Base-by-base conservation (phyloP, 2,113 vertebrate species). In the Narcine bancroftii region DNA sequence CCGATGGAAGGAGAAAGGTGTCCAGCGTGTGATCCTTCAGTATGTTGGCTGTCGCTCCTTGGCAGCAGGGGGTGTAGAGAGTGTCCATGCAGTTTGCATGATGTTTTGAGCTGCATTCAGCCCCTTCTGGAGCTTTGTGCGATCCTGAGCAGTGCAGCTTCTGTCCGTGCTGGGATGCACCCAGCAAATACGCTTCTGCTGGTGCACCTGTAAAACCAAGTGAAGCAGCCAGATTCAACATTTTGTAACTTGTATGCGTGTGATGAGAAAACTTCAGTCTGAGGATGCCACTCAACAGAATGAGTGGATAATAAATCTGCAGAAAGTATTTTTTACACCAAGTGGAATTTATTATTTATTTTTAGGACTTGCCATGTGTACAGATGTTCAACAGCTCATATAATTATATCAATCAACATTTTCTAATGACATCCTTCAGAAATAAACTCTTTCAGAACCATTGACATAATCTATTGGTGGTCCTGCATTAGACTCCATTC, bases 321-420 rank as follows among this genome's bases (percentile, higher is more conserved):
- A 39, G 81, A 2, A n/a, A 47, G 29, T 87, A 19, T 85, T 81
- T 47, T n/a, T 60, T 19, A 36, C 81, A 60, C 33, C 2, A n/a
- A n/a, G 33, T n/a, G 10, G 33, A 9, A 36, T 87, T 60, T 56
- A 87, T 87, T 87, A 87, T 63, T 60, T 87, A 87, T 87, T 87
- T 60, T 87, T 87, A 87, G 50, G 60, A 60, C 56, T 85, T 13
- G 29, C 53, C 81, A 87, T 87, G 36, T 87, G 81, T 63, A 87
- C 81, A 87, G 81, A 53, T 19, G 15, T 63, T 87, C 53, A 87
- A 87, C 53, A 87, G 81, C 33, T 63, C 56, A 15, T n/a, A 36
- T 87, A 87, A 87, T 87, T 87, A 87, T 87, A 60, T 60, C 81
- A 53, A 87, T 87, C 81, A 87, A 87, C 53, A 60, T n/a, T 85